Base-by-base conservation (phyloP, 2,888 invertebrate genomes). In the Hydrotaea cyrtoneurina region DNA sequence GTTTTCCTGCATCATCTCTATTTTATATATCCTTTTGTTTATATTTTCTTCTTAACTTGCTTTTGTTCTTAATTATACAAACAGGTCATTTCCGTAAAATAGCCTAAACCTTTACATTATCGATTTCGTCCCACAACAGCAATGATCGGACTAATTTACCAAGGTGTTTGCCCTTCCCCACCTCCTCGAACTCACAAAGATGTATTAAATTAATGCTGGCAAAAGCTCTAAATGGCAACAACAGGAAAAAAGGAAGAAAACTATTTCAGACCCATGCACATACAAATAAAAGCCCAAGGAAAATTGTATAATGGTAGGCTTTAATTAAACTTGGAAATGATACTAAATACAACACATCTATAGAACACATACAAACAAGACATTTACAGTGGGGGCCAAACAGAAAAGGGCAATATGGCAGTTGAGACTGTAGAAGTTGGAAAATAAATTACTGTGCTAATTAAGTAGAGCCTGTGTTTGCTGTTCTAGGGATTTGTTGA, bases 311-410 rank as follows among this genome's bases (percentile, higher is more conserved):
- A 72, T 77, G 64, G 77, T 82, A 74, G 82, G 73, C 82, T 69
- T 78, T 78, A 82, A 82, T 78, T 78, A 82, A 82, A 82, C 50
- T 78, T 66, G 50, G 74, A 74, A 74, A 72, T 59, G 66, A 74
- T 78, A 82, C 66, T 69, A 74, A 82, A 74, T 26, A 50, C 19
- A 66, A 50, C 26, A 57, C 57, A 50, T 31, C 10, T 59, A 1
- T 59, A 26, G 15, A 55, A 5, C 2, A 55, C 23, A 55, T 11
- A 31, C 31, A 21, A 55, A 21, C 21, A 21, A n/a, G n/a, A n/a
- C 8, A 21, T 19, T 17, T 21, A 69, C 53, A 17, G 19, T 59
- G 15, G 57, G 21, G 57, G 57, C 23, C 21, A 23, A 7, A 19
- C 13, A 13, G n/a, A 43, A 43, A 2, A 43, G 43, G 43, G 11